Base-by-base conservation (phyloP, 2,797 vertebrate genomes). In the Microtus agrestis region DNA sequence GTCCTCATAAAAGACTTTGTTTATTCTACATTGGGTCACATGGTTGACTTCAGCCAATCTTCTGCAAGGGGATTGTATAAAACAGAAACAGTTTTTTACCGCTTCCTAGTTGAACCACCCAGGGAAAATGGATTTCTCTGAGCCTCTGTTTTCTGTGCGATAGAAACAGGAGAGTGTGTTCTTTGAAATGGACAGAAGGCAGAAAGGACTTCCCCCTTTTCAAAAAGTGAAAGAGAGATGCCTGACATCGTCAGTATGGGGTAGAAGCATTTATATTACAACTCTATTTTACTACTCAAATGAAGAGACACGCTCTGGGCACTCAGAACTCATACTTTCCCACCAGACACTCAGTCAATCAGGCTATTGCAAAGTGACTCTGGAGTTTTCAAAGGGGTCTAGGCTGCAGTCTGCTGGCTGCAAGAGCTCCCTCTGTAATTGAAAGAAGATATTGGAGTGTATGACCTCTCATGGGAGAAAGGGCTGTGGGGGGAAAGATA, bases 211-310 rank as follows among this genome's bases (percentile, higher is more conserved):
- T 71, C 5, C 21, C 21, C 48, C 9, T 95, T 46, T 74, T 88
- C 34, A 46, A 79, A 84, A 97, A 87, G 17, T n/a, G 56, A 29
- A 85, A 17, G 13, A 40, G 90, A 76, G 69, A 46, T 4, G 3
- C 56, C 51, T 77, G 34, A 40, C 34, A 43, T 37, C 15, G 13
- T 54, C 46, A 65, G 71, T 86, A 76, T 6, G 5, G 19, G 54
- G 17, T 17, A 9, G 7, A 59, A 61, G 4, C 48, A 15, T 86
- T 91, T 81, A 51, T 86, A 29, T 63, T 73, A 2, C 37, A 19
- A 85, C 71, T 56, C 67, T 69, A n/a, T 87, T 79, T 86, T 84
- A 48, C 88, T 91, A 37, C 37, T 77, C 59, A 81, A 61, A 29
- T 90, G 56, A 82, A 94, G 31, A 56, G 15, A 73, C 56, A 76